Evolutionary conservation across 2,797 vertebrate species (phyloP).

Genomic region (Crocodylus rhombifer): DNA sequence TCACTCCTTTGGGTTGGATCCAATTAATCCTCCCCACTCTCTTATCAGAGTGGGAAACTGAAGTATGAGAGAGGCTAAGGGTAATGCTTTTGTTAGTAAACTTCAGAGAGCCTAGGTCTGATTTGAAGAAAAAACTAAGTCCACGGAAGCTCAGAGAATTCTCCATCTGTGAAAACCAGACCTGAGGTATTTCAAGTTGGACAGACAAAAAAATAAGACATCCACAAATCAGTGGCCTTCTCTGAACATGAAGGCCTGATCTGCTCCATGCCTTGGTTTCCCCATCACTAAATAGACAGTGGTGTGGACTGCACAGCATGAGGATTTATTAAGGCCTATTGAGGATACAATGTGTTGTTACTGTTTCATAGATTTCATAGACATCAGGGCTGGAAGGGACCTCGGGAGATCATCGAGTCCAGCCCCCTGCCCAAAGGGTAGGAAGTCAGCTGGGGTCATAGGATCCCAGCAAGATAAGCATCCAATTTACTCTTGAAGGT

Average conservation of each 20-base stretch:
- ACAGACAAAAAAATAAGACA: background rate
- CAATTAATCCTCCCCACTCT: background rate
- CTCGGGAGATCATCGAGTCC: no score
- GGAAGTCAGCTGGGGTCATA: no score
- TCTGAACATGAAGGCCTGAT: background rate
- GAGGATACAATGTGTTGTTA: background rate
- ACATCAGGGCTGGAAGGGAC: no score
- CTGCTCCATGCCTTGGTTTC: background rate
- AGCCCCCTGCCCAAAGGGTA: no score
- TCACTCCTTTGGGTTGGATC: background rate
- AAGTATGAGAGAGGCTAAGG: background rate
- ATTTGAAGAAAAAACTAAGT: background rate
- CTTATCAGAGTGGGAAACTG: no score
- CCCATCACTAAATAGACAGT: background rate
- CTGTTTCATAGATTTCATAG: no score
- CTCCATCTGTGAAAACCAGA: background rate
- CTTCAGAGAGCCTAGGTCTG: background rate
- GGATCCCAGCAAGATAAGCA: no score
- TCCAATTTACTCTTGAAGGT: no score
- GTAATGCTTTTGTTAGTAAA: background rate
- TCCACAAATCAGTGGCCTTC: background rate
- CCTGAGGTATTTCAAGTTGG: background rate
- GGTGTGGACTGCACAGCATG: background rate
- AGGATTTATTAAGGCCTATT: background rate
- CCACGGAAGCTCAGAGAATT: background rate